Evolutionary conservation across 2,113 vertebrate genomes (phyloP).

Genomic region (Podilymbus podiceps): DNA sequence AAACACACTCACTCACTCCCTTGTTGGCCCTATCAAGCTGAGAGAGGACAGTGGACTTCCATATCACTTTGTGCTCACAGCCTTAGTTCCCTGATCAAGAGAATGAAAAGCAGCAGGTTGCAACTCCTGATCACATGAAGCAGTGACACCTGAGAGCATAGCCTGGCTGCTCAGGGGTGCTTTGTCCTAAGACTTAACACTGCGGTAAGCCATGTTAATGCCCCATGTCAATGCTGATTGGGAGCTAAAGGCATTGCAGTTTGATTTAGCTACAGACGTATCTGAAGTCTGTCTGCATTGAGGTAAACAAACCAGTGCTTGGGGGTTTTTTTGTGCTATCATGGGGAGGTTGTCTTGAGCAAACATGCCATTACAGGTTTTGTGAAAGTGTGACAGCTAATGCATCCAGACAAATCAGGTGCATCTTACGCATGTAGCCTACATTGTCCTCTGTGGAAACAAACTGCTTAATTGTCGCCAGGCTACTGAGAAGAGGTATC

Average conservation of each 20-base stretch:
- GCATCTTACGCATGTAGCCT: not conserved
- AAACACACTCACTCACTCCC: not conserved
- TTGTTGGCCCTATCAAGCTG: not conserved
- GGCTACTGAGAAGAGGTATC: not conserved
- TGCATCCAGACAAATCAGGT: not conserved
- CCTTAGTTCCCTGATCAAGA: not conserved
- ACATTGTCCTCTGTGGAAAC: not conserved
- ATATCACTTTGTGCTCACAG: not conserved
- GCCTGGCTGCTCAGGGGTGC: not conserved
- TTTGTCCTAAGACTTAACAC: not conserved
- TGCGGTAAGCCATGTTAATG: not conserved
- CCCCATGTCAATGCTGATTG: not conserved
- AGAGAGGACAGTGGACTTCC: not conserved
- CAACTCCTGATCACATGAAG: too few species aligned
- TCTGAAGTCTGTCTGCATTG: not conserved
- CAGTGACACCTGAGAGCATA: not conserved
- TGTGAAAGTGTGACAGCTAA: not conserved
- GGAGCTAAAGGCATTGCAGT: not conserved
- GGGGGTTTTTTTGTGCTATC: not conserved
- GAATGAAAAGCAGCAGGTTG: not conserved
- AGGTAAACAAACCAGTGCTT: not conserved
- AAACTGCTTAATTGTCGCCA: not conserved
- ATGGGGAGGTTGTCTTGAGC: not conserved
- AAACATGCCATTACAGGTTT: not conserved
- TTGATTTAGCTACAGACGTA: not conserved